These are phyloP conservation scores for Origma solitaria DNA, from an alignment of 2,113 vertebrate species.

Conservation along the genomic window DNA sequence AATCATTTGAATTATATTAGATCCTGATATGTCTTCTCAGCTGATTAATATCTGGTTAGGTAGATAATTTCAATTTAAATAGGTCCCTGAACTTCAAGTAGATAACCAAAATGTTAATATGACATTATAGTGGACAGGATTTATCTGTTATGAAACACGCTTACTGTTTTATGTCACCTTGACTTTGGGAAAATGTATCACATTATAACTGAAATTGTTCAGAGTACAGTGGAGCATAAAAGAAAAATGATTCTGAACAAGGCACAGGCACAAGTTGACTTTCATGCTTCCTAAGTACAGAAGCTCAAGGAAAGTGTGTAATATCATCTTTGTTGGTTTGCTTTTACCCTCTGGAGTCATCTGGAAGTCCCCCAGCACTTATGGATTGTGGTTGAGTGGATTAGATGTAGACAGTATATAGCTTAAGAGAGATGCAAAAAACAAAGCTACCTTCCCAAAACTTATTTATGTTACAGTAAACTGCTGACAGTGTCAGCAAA, in stretches of 20 bases:
- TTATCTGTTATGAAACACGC: constrained; percentile 55
- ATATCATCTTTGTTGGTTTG: constrained; percentile 24
- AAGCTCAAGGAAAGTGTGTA: constrained; percentile 17
- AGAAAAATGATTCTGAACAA: constrained; percentile 54
- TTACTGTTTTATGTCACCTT: constrained; percentile 62
- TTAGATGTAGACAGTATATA: not conserved
- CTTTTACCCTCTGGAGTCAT: constrained; percentile 6
- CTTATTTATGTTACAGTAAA: not conserved
- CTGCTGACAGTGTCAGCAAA: not conserved
- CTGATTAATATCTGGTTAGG: not conserved
- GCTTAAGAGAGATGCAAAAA: not conserved
- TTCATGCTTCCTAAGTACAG: constrained; percentile 56
- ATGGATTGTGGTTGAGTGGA: not conserved
- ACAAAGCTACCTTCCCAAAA: not conserved
- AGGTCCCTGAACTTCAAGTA: not conserved
- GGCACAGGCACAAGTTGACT: constrained; percentile 17
- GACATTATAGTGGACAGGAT: constrained; percentile 4
- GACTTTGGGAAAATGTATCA: constrained; percentile 57
- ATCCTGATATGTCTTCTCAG: not conserved
- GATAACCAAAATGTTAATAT: constrained; percentile 31
- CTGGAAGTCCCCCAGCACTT: not conserved
- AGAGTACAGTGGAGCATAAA: constrained; percentile 47
- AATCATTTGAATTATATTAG: not conserved
- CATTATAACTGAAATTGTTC: constrained; percentile 54
- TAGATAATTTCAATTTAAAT: constrained; percentile 11